Base-by-base conservation (phyloP, 2,888 invertebrate genomes). In the Agrochola circellaris region DNA sequence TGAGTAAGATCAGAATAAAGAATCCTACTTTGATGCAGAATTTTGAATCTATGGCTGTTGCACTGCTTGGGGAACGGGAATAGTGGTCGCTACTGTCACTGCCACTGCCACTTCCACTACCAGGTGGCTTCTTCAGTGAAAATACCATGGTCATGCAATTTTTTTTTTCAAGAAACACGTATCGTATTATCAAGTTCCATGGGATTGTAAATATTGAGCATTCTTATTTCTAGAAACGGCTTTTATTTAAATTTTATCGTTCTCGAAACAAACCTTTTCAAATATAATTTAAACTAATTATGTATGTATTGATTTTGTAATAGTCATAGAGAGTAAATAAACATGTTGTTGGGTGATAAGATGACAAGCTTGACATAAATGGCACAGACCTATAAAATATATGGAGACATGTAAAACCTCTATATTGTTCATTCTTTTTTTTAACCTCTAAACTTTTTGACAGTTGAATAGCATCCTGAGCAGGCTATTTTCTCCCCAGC, bases 11-110 rank as follows among this genome's bases (percentile, higher is more conserved):
- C 7, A 85, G n/a, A 0, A 87, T 71, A 56, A 95, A 89, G 5
- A 90, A 75, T 0, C 73, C 82, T 26, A 89, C 85, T 85, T 92
- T 94, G 4, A 90, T 34, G 15, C 90, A 92, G 71, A 93, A 94
- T 82, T 92, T 93, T 8, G 90, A 48, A 54, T 92, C 89, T 51
- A 91, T 64, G 4, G 17, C 38, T 51, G 34, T 51, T 23, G 26
- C 0, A 20, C 61, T 61, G 38, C 74, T 73, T 20, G 5, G 1
- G 6, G 74, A 48, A 75, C 26, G 11, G 2, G 76, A 48, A 26
- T 60, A 48, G 6, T 23, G 34, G 9, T 45, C 15, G 20, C 73
- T 73, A 17, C 45, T 45, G 15, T 5, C 45, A 45, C 45, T 13
- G 13, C 34, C 61, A 34, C 81, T 42, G 58, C 68, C 74, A 64